These are phyloP conservation scores for Dipodomys merriami DNA, from an alignment of 2,113 vertebrate species.

Conservation along the genomic window DNA sequence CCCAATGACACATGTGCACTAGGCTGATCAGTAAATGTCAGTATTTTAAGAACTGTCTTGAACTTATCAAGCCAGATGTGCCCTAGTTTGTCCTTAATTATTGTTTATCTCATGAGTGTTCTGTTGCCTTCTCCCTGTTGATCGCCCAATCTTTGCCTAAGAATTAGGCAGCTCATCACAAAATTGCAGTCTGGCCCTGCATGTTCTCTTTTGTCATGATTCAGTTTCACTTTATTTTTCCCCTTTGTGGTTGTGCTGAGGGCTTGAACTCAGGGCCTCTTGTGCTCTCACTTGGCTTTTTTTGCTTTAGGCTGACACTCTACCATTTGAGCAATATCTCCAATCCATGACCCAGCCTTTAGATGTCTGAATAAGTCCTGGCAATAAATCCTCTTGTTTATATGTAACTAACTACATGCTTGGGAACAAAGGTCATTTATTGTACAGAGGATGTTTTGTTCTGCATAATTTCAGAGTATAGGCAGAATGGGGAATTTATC, in stretches of 20 bases:
- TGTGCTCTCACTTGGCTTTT: no score
- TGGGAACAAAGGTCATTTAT: constrained; percentile 8
- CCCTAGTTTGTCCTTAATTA: not conserved
- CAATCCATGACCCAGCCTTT: not conserved
- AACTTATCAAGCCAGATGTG: not conserved
- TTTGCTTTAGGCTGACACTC: no score
- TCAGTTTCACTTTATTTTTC: not conserved
- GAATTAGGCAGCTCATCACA: not conserved
- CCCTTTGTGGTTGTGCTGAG: no score
- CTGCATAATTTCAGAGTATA: constrained; percentile 48
- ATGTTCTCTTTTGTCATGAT: not conserved
- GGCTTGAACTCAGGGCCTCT: no score
- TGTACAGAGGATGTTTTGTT: constrained; percentile 40
- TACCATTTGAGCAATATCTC: no score
- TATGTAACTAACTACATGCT: not conserved
- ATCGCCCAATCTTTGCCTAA: not conserved
- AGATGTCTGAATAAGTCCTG: not conserved
- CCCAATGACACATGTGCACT: not conserved
- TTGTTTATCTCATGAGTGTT: not conserved
- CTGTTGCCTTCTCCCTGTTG: not conserved
- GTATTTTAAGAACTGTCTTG: not conserved
- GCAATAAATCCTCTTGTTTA: constrained; percentile 12
- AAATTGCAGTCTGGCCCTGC: not conserved
- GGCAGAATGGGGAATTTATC: constrained; percentile 33
- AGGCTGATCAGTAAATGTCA: not conserved